phyloP scores from a whole-genome alignment of 2,797 vertebrate species.

The Falco biarmicus region DNA sequence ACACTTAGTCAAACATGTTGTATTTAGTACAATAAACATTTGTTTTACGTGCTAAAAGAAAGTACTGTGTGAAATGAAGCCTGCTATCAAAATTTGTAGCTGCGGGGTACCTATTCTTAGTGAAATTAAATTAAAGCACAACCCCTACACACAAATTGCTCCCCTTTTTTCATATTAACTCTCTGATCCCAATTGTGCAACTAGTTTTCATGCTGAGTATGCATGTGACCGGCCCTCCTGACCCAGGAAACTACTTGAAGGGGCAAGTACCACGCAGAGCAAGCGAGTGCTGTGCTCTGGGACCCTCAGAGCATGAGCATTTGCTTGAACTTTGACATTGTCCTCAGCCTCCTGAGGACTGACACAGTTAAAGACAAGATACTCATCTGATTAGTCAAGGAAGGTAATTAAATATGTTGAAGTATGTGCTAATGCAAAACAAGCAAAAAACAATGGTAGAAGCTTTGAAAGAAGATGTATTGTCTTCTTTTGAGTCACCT shows the following conservation, averaged over 20 bases:
- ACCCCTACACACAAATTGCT: not conserved
- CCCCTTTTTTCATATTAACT: not conserved
- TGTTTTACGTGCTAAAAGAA: conserved; percentile 1
- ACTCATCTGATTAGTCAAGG: not conserved
- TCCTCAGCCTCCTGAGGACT: not conserved
- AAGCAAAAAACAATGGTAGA: not conserved
- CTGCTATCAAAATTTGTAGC: not conserved
- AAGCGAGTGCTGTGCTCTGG: not conserved
- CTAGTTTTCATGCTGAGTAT: not conserved
- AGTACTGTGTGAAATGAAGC: conserved; percentile 27
- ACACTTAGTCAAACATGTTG: conserved; percentile 47
- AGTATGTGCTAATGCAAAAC: not conserved
- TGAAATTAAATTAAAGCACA: not conserved
- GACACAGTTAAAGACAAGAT: not conserved
- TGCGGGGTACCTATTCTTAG: not conserved
- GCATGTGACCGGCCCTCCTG: not conserved
- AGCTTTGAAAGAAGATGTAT: not conserved
- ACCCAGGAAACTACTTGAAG: not conserved
- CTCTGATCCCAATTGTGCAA: not conserved
- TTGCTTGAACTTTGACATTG: not conserved
- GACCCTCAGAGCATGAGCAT: not conserved
- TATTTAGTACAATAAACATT: conserved; percentile 57
- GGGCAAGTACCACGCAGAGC: not conserved
- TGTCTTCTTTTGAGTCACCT: not conserved
- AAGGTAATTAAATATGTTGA: not conserved